Conservation (phyloP, 2,888 invertebrate genomes). For the Phaonia tiefii region DNA sequence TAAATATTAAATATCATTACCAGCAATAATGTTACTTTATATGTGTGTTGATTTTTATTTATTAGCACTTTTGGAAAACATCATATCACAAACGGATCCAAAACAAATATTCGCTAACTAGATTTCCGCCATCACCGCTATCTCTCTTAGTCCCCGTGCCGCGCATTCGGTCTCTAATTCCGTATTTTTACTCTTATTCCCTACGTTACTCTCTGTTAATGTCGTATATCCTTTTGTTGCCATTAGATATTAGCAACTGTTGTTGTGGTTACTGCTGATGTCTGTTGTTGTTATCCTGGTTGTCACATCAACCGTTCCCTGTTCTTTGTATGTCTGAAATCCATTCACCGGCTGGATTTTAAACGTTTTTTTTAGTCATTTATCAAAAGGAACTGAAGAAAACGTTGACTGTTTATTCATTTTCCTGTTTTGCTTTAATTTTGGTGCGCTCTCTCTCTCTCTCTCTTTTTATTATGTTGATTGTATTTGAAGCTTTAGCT, state of each 20-base stretch:
- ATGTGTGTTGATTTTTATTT: constrained; percentile 11
- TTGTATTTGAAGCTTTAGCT: not conserved
- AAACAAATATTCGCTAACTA: constrained; percentile 54
- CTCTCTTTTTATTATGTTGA: constrained; percentile 33
- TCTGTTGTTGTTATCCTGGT: constrained; percentile 31
- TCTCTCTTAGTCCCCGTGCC: not conserved
- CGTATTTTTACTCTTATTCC: not conserved
- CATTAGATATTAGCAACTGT: not conserved
- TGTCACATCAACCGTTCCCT: constrained; percentile 40
- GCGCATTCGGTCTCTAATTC: not conserved
- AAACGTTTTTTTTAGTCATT: constrained; percentile 49
- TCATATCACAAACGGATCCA: constrained; percentile 44
- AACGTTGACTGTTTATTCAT: constrained; percentile 23
- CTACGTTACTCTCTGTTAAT: constrained; percentile 33
- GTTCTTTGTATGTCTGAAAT: constrained; percentile 9
- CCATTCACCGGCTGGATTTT: constrained; percentile 17
- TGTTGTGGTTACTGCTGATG: constrained; percentile 14
- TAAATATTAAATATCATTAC: constrained; percentile 32
- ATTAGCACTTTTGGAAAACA: not conserved
- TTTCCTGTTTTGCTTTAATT: constrained; percentile 2
- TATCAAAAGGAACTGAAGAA: constrained; percentile 42
- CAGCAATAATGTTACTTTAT: not conserved
- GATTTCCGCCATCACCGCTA: constrained; percentile 47
- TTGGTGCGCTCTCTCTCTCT: not conserved
- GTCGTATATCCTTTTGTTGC: constrained; percentile 49